Conservation (phyloP, 35 echinoderm and acorn worm genomes). For the Ophioderma brevispina region DNA sequence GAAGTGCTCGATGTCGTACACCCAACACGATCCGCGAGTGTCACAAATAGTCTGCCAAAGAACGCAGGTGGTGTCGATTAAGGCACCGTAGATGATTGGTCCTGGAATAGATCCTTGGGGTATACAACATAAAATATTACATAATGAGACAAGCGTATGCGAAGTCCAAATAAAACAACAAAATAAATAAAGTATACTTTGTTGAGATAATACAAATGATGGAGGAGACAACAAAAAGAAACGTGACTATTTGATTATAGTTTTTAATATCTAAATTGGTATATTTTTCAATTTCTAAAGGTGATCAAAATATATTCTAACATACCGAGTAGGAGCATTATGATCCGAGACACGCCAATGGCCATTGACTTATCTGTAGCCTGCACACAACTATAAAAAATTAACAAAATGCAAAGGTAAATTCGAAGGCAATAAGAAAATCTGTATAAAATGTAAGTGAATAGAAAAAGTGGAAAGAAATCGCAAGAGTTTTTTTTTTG, state of each 20-base stretch:
- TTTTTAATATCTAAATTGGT: too few species aligned
- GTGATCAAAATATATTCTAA: too few species aligned
- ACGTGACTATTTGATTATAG: too few species aligned
- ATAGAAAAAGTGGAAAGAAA: background rate
- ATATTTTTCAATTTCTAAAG: too few species aligned
- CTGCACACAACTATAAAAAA: conserved; percentile 14
- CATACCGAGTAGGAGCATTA: conserved; percentile 35
- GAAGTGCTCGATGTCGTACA: conserved; percentile 75
- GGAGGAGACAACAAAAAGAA: too few species aligned
- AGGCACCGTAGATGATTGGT: conserved; percentile 76
- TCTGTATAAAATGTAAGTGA: background rate
- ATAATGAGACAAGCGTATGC: too few species aligned
- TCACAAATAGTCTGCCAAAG: conserved; percentile 73
- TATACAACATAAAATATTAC: background rate
- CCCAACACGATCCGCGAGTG: conserved; percentile 61
- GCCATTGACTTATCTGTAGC: conserved; percentile 24
- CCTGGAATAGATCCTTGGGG: conserved; percentile 77
- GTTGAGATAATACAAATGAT: too few species aligned
- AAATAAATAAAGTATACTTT: too few species aligned
- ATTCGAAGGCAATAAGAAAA: background rate
- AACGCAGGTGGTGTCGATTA: conserved; percentile 77
- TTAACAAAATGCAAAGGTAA: background rate
- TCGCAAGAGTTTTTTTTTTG: too few species aligned
- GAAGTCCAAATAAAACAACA: too few species aligned
- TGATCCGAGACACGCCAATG: conserved; percentile 7